A percentile compares a stretch with the other conserved stretches of the same genome.
Evolutionary conservation across 2,888 invertebrate genomes (phyloP).

Genomic region (Zelleria hepariella): DNA sequence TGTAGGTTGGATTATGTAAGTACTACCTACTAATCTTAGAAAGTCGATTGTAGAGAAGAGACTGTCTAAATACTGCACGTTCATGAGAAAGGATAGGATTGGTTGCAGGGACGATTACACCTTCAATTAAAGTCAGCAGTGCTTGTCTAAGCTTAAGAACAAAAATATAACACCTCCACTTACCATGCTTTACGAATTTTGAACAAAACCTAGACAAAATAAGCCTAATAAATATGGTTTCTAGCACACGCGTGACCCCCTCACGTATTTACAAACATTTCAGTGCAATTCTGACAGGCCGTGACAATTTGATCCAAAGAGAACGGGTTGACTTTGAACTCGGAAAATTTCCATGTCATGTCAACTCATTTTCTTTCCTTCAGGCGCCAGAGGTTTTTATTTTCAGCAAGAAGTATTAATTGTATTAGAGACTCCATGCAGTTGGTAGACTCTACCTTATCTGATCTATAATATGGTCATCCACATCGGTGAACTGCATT

Average conservation of each 20-base stretch:
- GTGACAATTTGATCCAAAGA: constrained; percentile 30
- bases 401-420: background rate
- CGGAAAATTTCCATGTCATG: background rate
- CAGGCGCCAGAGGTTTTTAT: no score
- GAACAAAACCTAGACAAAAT: constrained; percentile 48
- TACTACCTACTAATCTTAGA: no score
- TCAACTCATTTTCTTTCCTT: background rate
- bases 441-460: background rate
- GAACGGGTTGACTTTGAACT: constrained; percentile 2
- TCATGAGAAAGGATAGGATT: no score
- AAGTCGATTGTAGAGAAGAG: no score
- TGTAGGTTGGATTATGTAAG: no score
- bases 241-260: constrained; percentile 32
- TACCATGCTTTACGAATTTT: constrained; percentile 52
- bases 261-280: constrained; percentile 52
- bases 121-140: no score
- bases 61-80: no score
- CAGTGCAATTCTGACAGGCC: constrained; percentile 57
- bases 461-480: no score
- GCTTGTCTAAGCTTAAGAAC: background rate
- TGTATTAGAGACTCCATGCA: background rate
- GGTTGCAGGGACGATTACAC: no score
- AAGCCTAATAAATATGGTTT: constrained; percentile 28
- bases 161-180: constrained; percentile 24
- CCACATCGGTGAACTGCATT: background rate